Evolutionary conservation across 2,888 invertebrate genomes (phyloP), one percentile per base, ranked within the genome.

Genomic region (Eupithecia dodoneata): DNA sequence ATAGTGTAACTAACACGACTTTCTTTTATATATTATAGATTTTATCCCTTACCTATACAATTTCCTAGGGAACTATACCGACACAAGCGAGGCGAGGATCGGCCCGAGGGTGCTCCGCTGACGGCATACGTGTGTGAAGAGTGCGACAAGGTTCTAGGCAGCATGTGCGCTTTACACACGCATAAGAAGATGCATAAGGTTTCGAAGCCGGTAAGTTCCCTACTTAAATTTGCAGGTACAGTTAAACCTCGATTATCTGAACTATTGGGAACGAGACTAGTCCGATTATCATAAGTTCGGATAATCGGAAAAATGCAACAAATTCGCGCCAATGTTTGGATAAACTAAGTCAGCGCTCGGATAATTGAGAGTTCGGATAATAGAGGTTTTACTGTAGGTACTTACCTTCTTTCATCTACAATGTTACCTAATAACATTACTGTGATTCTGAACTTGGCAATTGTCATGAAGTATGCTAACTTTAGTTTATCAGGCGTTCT

Each of bases 181-280:
- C 96, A 96, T 78, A 95, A 95, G 80, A 96, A 96, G 83, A 95
- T 93, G 86, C 96, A 96, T 83, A 95, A 92, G 81, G 95, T 96
- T 0, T 89, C 92, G 9, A 95, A 94, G 78, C 96, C 96, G 2
- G 96, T 96, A 85, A 91, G 92, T 88, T 70, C 7, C 5, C 10
- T n/a, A 6, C 7, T 52, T 15, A 52, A 52, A 15, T 4, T 52
- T 49, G 49, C 13, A 49, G 12, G 0, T 49, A 12, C 2, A 3
- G 30, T 30, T 30, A 30, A 30, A 30, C 30, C 30, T 30, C 30
- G 30, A 30, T 30, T 30, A 30, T 30, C 30, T 30, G 30, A 30
- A 30, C 30, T 30, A 30, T 30, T 30, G 30, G 30, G 30, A 30
- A 30, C 30, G 30, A 30, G 30, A 30, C 30, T 30, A 30, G 30